Evolutionary conservation across 2,113 vertebrate genomes (phyloP).

Genomic region (Grammomys dolichurus): DNA sequence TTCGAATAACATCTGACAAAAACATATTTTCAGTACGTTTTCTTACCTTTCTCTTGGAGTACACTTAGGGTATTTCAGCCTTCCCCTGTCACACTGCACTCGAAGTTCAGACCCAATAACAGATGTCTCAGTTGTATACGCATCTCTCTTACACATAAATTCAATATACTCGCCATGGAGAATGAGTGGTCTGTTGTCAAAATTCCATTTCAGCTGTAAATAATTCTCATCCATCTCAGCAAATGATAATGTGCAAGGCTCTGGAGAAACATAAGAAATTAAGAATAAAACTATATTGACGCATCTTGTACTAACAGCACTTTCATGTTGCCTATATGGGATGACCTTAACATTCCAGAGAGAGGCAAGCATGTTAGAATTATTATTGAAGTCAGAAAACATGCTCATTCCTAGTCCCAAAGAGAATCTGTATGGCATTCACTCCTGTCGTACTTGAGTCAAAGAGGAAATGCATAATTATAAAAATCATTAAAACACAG

Average conservation of each 20-base stretch:
- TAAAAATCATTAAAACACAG: background rate
- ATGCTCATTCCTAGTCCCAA: background rate
- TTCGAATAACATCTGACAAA: background rate
- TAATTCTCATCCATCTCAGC: constrained; percentile 87
- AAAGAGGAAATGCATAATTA: background rate
- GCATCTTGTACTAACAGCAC: background rate
- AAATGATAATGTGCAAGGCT: constrained; percentile 87
- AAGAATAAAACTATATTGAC: background rate
- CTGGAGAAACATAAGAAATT: constrained; percentile 71
- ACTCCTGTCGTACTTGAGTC: background rate
- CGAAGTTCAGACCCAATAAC: constrained; percentile 76
- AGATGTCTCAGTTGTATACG: constrained; percentile 64
- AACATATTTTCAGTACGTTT: background rate
- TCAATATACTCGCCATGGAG: constrained; percentile 87
- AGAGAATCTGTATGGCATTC: background rate
- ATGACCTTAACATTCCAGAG: background rate
- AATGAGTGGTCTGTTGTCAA: constrained; percentile 83
- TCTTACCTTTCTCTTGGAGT: constrained; percentile 76
- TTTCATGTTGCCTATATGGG: background rate
- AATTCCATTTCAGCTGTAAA: constrained; percentile 84
- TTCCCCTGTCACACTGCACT: constrained; percentile 85
- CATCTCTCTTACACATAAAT: constrained; percentile 84
- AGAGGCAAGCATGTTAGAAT: background rate
- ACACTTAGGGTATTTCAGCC: constrained; percentile 84
- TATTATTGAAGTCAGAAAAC: background rate